These are phyloP conservation scores for Eptatretus burgeri DNA, from an alignment of 2,113 vertebrate genomes.

Conservation along the genomic window DNA sequence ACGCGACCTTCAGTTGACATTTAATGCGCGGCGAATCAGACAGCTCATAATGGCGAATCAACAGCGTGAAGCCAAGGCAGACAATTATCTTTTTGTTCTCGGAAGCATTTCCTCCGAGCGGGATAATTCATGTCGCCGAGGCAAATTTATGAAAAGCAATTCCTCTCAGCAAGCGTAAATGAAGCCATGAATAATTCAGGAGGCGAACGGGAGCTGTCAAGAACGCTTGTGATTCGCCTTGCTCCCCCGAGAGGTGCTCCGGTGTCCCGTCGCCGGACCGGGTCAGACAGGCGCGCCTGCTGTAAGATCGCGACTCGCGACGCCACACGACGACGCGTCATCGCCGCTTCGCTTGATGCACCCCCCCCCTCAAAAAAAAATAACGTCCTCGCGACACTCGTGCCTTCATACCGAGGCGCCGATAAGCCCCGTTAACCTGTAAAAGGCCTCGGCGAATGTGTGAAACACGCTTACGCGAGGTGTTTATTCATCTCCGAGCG, in stretches of 20 bases:
- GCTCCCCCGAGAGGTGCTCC: not conserved
- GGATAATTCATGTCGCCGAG: constrained; percentile 5
- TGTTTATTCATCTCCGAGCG: no score
- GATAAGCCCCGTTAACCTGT: no score
- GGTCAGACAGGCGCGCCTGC: no score
- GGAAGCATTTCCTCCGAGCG: constrained; percentile 2
- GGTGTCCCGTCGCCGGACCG: not conserved
- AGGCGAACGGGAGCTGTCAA: not conserved
- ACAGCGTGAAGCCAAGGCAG: constrained; percentile 6
- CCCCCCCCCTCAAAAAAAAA: no score
- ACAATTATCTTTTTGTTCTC: constrained; percentile 6
- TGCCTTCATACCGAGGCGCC: no score
- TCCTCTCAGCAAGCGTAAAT: constrained; percentile 4
- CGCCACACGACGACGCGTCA: no score
- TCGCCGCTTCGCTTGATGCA: no score
- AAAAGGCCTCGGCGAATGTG: no score
- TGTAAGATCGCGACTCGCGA: no score
- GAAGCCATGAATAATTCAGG: constrained; percentile 6
- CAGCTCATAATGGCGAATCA: constrained; percentile 7
- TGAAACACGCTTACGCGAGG: no score
- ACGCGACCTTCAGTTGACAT: constrained; percentile 6
- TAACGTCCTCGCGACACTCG: no score
- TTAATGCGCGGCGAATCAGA: constrained; percentile 5
- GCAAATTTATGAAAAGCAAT: constrained; percentile 7
- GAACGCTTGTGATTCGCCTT: not conserved